Evolutionary conservation across 2,113 vertebrate species (phyloP).

Genomic region (Mus pahari): DNA sequence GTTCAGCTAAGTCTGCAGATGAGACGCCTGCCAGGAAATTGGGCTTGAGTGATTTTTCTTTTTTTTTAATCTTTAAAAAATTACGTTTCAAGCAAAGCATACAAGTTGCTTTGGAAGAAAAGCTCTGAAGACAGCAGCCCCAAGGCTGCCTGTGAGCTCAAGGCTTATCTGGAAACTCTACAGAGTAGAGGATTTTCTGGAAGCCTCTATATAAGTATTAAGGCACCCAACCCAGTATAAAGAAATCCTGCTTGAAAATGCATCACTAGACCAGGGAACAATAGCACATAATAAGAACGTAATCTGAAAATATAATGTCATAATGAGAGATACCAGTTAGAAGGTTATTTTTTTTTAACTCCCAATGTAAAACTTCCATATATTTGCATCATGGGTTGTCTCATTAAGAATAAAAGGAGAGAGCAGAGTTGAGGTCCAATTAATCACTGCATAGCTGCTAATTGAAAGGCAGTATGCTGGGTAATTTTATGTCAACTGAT

Average conservation of each 20-base stretch:
- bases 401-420: background rate
- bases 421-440: background rate
- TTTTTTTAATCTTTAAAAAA: slow-evolving; percentile 21
- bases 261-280: background rate
- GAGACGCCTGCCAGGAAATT: slow-evolving; percentile 55
- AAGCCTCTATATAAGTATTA: background rate
- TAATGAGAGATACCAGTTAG: background rate
- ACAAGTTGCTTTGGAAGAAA: slow-evolving; percentile 47
- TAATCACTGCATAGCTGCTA: background rate
- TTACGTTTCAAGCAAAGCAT: slow-evolving; percentile 18
- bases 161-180: background rate
- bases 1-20: background rate
- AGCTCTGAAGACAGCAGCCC: slow-evolving; percentile 33
- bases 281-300: background rate
- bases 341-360: background rate
- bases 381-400: background rate
- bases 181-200: slow-evolving; percentile 28
- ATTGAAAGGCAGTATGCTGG: background rate
- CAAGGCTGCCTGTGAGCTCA: slow-evolving; percentile 12
- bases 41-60: background rate
- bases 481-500: background rate
- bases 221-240: background rate
- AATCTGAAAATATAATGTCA: background rate
- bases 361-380: background rate
- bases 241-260: background rate